Conservation (phyloP, 92 coral and sea anemone genomes). For the Pocillopora meandrina region DNA sequence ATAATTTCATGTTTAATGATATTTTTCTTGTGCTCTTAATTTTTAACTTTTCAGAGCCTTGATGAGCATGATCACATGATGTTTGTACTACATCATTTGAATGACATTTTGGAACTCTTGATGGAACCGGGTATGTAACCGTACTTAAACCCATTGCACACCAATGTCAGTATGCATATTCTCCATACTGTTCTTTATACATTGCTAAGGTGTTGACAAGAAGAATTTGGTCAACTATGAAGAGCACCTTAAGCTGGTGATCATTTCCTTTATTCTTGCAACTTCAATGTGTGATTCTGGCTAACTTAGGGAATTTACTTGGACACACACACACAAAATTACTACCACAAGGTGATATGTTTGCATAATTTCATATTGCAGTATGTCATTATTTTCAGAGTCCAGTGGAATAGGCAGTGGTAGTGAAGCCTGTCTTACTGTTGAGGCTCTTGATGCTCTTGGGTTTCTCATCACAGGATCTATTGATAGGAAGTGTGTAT, state of each 20-base stretch:
- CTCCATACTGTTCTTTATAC: not conserved
- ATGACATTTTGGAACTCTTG: slow-evolving; percentile 88
- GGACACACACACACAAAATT: no score
- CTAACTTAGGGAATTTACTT: not conserved
- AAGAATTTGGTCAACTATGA: no score
- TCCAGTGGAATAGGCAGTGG: slow-evolving; percentile 62
- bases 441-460: slow-evolving; percentile 94
- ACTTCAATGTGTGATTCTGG: no score
- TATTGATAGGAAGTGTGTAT: slow-evolving; percentile 69
- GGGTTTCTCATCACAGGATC: slow-evolving; percentile 89
- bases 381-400: slow-evolving; percentile 9
- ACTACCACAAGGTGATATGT: not conserved
- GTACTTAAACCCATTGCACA: not conserved
- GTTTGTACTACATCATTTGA: slow-evolving; percentile 95
- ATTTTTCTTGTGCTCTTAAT: not conserved
- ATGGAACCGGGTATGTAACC: slow-evolving; percentile 88
- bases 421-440: slow-evolving; percentile 80
- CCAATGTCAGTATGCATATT: not conserved
- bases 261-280: no score
- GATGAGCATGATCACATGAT: slow-evolving; percentile 99
- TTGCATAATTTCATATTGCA: not conserved
- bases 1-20: not conserved
- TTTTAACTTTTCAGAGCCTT: slow-evolving; percentile 70
- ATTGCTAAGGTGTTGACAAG: no score
- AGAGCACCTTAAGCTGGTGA: no score